Evolutionary conservation across 2,888 invertebrate species (phyloP), one percentile per base, ranked within the genome.

Genomic region (Bellardia pandia): DNA sequence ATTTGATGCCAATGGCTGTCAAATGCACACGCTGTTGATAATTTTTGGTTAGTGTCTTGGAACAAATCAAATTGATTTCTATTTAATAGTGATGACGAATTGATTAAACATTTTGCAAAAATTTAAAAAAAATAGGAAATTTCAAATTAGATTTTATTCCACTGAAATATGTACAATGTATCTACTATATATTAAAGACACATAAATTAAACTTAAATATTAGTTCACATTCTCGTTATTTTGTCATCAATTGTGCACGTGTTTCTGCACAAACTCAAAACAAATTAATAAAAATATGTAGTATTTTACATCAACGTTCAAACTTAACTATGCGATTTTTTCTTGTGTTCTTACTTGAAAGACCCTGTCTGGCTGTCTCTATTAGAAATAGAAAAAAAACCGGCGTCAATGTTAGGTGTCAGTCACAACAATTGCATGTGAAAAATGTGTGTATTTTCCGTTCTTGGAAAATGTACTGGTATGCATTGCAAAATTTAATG

Each of bases 341-440:
- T 42, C 9, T 71, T 40, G n/a, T 75, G 37, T 3, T 60, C 64
- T 13, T 64, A 72, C 56, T 74, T 74, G 37, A 58, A 66, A 74
- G 45, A 58, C 64, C 81, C 71, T 80, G 69, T 16, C 64, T 53
- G 69, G 3, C 66, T 71, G 58, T 81, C n/a, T 71, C 75, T 75
- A 51, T 75, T 75, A 68, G 40, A 79, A 82, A 75, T 40, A 75
- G 23, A 71, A 30, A 48, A 23, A 33, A 13, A 40, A 45, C 23
- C 69, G 37, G 56, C 72, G 40, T 75, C 81, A 40, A 75, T 58
- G 69, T 62, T 23, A 58, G 69, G 11, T 76, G 64, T 16, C 42
- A 69, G 66, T 82, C 69, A 58, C 37, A 56, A 64, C 56, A 72
- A 83, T 62, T 64, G 56, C 56, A 64, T 48, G 72, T 72, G 72